phyloP scores from a whole-genome alignment of 2,113 vertebrate genomes.

The Myotis brandtii region DNA sequence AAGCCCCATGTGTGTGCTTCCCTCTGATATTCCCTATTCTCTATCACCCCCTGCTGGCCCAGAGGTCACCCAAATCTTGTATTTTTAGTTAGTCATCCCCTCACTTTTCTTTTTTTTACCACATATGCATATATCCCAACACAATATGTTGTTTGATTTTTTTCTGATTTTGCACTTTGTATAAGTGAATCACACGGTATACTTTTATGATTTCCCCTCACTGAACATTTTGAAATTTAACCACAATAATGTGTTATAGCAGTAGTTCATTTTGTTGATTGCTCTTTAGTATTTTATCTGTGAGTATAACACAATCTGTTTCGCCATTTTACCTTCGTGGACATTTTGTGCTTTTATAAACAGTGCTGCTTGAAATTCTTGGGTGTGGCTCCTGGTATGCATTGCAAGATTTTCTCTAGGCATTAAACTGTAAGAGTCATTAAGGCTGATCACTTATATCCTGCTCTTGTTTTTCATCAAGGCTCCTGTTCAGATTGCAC shows the following conservation, averaged over 20 bases:
- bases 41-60: not conserved
- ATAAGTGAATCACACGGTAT: conserved; percentile 32
- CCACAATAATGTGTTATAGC: not conserved
- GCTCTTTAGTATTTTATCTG: conserved; percentile 25
- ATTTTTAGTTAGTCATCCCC: not conserved
- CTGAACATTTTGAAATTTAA: conserved; percentile 50
- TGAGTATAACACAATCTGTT: conserved; percentile 9
- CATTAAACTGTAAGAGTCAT: not conserved
- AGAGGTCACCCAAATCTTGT: not conserved
- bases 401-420: not conserved
- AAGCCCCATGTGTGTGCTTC: not conserved
- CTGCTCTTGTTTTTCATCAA: not conserved
- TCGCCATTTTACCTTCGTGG: not conserved
- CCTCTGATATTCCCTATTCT: not conserved
- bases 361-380: not conserved
- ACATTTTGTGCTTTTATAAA: not conserved
- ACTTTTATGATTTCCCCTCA: not conserved
- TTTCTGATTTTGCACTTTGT: conserved; percentile 40
- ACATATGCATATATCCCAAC: conserved; percentile 18
- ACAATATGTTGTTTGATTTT: conserved; percentile 59
- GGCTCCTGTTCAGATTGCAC: not conserved
- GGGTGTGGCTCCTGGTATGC: not conserved
- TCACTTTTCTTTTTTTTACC: conserved; percentile 19
- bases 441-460: not conserved
- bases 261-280: conserved; percentile 3